Base-by-base conservation (phyloP, 1,140 invertebrate genomes). In the Coboldia fuscipes region DNA sequence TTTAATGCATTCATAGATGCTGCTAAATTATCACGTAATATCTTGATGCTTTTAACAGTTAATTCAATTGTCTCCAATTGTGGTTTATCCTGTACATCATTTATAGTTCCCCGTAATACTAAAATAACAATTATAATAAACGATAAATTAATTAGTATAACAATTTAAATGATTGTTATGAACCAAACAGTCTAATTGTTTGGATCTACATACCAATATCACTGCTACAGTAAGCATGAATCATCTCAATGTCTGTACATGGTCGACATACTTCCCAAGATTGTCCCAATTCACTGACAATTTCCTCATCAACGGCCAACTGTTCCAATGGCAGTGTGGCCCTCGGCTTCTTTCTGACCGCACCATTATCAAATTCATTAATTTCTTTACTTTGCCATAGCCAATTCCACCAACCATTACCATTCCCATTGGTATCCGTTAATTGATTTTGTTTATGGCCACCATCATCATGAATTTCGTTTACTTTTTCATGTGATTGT, bases 171-270 rank as follows among this genome's bases (percentile, higher is more conserved):
- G n/a, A 24, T 7, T 8, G 7, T 24, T n/a, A 24, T 24, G 7
- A n/a, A n/a, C 23, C 23, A n/a, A 7, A 24, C 7, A 24, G 23
- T 10, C 5, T 29, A 29, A 10, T 13, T 29, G 23, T 8, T 24
- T n/a, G 23, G 34, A 13, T 37, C 21, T 36, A 51, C 61, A 51
- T 42, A 66, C 65, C 72, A 42, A 76, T 61, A 50, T 76, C 73
- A 41, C 68, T 74, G 13, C 66, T 65, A 42, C 74, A 77, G 42
- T 67, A 77, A 14, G 70, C 63, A 29, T 66, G 61, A 9, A 72
- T 61, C 24, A 76, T 43, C 47, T 77, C 71, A 13, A 69, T 63
- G 34, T 62, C 61, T 4, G 62, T 62, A 42, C 75, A 77, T 0
- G 74, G 74, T 34, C 69, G 58, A 45, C 73, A 77, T 38, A 29